phyloP scores from a whole-genome alignment of 2,113 vertebrate species.

The Jacana jacana region DNA sequence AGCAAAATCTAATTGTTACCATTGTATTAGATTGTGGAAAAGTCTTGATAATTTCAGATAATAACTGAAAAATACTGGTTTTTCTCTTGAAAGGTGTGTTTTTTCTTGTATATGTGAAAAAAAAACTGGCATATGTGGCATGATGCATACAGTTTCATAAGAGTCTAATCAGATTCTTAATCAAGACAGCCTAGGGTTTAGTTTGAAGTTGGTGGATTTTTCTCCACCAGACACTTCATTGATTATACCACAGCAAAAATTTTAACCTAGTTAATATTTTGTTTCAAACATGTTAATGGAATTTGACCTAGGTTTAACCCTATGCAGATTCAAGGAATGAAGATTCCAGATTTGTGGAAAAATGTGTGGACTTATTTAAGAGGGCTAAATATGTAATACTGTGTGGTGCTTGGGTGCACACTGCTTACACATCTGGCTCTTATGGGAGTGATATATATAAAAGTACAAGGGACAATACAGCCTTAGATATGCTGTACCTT shows the following conservation, averaged over 20 bases:
- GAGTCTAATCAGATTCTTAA: neutral
- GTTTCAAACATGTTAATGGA: neutral
- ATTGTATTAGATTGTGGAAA: neutral
- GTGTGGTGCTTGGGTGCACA: neutral
- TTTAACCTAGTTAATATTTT: conserved; percentile 46
- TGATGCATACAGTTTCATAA: neutral
- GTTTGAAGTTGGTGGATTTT: neutral
- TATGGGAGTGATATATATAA: neutral
- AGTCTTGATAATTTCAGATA: neutral
- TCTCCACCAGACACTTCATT: neutral
- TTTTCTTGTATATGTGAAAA: too few relatives aligned
- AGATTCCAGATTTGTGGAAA: neutral
- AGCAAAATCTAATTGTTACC: neutral
- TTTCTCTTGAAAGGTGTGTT: neutral
- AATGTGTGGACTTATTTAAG: neutral
- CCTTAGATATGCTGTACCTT: neutral
- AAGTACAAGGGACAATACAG: neutral
- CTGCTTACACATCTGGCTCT: neutral
- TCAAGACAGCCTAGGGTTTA: neutral
- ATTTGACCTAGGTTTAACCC: conserved; percentile 38
- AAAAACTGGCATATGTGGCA: neutral
- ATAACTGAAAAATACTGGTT: neutral
- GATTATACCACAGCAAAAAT: conserved; percentile 22
- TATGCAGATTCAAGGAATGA: neutral
- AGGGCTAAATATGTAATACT: neutral